Evolutionary conservation across 2,113 vertebrate genomes (phyloP).

Genomic region (Zapus hudsonius): DNA sequence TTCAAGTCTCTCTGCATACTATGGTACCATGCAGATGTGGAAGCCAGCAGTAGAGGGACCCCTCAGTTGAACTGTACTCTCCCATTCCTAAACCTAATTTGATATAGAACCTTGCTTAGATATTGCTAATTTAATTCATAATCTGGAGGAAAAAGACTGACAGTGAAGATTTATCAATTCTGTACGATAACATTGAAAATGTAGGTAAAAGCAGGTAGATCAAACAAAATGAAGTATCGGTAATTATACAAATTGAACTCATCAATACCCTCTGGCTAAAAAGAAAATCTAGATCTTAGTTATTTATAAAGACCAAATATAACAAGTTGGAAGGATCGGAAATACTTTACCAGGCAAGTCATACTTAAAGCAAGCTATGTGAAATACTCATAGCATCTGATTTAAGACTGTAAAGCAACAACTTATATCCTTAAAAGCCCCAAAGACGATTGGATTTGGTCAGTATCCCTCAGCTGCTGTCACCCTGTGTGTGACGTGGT

Average conservation of each 20-base stretch:
- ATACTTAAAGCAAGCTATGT: slow-evolving; percentile 3
- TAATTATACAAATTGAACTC: neutral
- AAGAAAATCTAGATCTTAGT: slow-evolving; percentile 4
- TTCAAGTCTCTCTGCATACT: neutral
- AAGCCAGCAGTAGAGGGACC: neutral
- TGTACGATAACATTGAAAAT: slow-evolving; percentile 6
- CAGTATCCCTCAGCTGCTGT: neutral
- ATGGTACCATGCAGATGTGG: neutral
- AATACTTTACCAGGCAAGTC: neutral
- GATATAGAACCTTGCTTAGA: neutral
- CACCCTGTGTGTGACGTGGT: neutral
- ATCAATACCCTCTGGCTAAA: slow-evolving; percentile 27
- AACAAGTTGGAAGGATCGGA: neutral
- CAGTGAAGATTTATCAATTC: slow-evolving; percentile 32
- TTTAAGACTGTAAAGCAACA: slow-evolving; percentile 9
- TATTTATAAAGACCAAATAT: slow-evolving; percentile 19
- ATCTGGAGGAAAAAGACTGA: slow-evolving; percentile 19
- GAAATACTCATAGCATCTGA: neutral
- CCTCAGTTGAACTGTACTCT: neutral
- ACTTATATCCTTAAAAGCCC: neutral
- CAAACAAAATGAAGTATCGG: neutral
- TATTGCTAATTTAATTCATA: slow-evolving; percentile 56
- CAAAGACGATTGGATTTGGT: neutral
- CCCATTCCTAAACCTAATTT: neutral
- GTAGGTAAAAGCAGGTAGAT: neutral